Base-by-base conservation (phyloP, 2,888 invertebrate species). In the Suillia variegata region DNA sequence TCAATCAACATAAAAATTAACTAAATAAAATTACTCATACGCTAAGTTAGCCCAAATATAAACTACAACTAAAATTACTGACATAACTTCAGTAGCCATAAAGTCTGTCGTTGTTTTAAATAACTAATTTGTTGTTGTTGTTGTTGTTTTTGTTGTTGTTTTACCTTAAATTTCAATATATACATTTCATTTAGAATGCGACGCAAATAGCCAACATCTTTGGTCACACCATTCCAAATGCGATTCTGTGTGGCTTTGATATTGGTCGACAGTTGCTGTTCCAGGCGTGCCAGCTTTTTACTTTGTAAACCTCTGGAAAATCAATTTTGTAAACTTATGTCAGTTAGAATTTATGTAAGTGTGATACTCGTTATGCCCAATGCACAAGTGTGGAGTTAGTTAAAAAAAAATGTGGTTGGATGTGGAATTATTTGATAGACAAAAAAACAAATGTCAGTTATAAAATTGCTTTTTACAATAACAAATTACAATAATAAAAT, bases 111-210 rank as follows among this genome's bases (percentile, higher is more conserved):
- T n/a, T n/a, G 12, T 31, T 31, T 8, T 31, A 31, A 31, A 31
- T 31, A 31, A 12, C 12, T 31, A 31, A 31, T 31, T 31, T 8
- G 6, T 31, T 8, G 12, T 31, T 8, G 12, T 31, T 8, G 12
- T 31, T 31, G 12, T 31, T n/a, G n/a, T n/a, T n/a, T n/a, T n/a
- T n/a, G n/a, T n/a, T n/a, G n/a, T n/a, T 31, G 22, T 3, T 74
- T 81, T 79, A 90, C 91, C 87, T 92, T 93, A 59, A 93, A 88
- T 83, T 90, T 90, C 68, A 91, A 86, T 65, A 94, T 85, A 71
- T 94, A 90, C 20, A 94, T 85, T 83, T 94, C 94, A 75, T 92
- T 92, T 59, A 92, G 87, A 54, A 91, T 87, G 68, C 90, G 86
- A 60, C 92, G 84, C 62, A 92, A 84, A 68, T 89, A 88, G 58